Conservation (phyloP, 37 sponge, comb jelly and placozoan genomes). For the Corticium candelabrum region DNA sequence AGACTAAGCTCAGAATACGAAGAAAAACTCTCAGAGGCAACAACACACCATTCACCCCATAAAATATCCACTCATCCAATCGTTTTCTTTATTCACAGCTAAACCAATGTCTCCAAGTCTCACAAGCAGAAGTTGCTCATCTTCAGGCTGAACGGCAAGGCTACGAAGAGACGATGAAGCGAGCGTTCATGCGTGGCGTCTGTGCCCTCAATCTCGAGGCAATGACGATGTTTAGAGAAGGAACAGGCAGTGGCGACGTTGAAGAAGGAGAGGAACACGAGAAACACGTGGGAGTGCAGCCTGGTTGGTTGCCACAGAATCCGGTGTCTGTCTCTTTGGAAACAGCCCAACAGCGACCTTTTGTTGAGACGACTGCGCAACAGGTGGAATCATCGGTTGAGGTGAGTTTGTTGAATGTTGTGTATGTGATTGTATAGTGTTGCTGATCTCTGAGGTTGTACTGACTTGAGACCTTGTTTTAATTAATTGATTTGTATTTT, state of each 20-base stretch:
- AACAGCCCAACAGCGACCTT: too few species aligned
- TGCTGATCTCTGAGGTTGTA: too few species aligned
- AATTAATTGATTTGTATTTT: too few species aligned
- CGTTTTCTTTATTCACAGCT: conserved; percentile 19
- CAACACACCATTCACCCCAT: too few species aligned
- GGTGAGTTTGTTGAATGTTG: too few species aligned
- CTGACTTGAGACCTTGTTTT: too few species aligned
- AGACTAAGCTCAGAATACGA: conserved; percentile 78
- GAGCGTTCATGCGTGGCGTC: conserved; percentile 97
- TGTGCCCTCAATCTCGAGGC: conserved; percentile 98
- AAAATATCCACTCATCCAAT: neutral
- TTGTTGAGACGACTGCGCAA: too few species aligned
- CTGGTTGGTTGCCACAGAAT: neutral
- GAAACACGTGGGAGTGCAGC: neutral
- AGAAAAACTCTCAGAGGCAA: conserved; percentile 43
- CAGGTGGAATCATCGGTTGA: too few species aligned
- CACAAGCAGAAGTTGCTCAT: conserved; percentile 31
- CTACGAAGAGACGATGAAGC: conserved; percentile 95
- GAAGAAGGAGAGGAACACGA: neutral
- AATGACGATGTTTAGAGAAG: conserved; percentile 83
- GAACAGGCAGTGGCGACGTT: conserved; percentile 9
- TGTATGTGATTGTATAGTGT: too few species aligned
- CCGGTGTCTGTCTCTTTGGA: neutral
- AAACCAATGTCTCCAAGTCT: conserved; percentile 42
- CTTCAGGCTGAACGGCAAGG: conserved; percentile 52